phyloP scores from a whole-genome alignment of 2,113 vertebrate genomes.

The Mugil cephalus region DNA sequence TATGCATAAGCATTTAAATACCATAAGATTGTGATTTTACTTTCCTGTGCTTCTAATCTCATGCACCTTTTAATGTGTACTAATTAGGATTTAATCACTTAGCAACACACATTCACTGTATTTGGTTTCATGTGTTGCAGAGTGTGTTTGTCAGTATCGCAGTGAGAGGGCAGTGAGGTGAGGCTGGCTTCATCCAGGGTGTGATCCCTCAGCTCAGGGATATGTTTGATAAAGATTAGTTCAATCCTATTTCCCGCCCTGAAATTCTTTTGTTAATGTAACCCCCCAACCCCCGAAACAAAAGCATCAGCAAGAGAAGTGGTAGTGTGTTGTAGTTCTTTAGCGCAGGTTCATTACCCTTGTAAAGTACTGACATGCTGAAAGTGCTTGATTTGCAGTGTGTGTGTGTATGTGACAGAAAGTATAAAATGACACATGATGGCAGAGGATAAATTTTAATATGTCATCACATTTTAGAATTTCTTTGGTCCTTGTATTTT shows the following conservation, averaged over 20 bases:
- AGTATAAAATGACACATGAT: not conserved
- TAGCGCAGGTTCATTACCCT: constrained; percentile 82
- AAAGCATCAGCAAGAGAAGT: constrained; percentile 77
- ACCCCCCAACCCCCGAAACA: constrained; percentile 83
- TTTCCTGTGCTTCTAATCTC: not conserved
- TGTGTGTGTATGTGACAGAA: not conserved
- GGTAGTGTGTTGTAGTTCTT: constrained; percentile 84
- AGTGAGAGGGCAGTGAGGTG: constrained; percentile 37
- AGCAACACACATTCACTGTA: not conserved
- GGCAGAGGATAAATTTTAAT: too few species aligned
- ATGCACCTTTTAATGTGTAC: not conserved
- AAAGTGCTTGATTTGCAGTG: constrained; percentile 17
- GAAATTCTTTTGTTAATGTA: constrained; percentile 87
- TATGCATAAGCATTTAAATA: not conserved
- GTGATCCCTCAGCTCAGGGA: constrained; percentile 73
- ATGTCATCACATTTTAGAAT: too few species aligned
- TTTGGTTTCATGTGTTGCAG: constrained; percentile 18
- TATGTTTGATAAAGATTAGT: constrained; percentile 88
- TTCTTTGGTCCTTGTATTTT: not conserved
- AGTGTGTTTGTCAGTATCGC: constrained; percentile 22
- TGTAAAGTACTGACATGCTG: constrained; percentile 67
- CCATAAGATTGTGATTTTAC: not conserved
- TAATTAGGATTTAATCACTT: constrained; percentile 8
- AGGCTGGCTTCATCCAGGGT: constrained; percentile 41
- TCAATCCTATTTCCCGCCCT: constrained; percentile 86